Conservation (phyloP, 2,797 vertebrate genomes). For the Macrochelys suwanniensis region DNA sequence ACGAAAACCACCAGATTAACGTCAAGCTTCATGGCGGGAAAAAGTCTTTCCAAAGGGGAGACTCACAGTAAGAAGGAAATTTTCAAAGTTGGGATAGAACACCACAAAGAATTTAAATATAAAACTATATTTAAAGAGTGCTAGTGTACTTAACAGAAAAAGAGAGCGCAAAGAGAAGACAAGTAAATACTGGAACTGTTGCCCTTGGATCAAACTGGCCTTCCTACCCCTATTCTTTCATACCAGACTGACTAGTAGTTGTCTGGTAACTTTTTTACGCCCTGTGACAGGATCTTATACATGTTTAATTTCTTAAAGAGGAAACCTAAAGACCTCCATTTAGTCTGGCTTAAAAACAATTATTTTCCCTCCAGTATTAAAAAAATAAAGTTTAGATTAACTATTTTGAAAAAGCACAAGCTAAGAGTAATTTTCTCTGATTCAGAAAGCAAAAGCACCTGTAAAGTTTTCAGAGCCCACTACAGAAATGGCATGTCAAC, state of each 20-base stretch:
- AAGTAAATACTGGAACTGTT: rapidly evolving
- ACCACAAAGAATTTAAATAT: not conserved
- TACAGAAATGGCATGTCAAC: not conserved
- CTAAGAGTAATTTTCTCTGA: not conserved
- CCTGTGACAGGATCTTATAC: not conserved
- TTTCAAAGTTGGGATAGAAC: not conserved
- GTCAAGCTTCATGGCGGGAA: not conserved
- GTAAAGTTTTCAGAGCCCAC: not conserved
- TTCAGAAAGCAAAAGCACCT: not conserved
- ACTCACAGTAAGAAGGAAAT: not conserved
- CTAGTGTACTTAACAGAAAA: not conserved
- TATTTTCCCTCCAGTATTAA: not conserved
- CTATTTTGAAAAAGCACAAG: not conserved
- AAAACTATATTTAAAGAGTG: not conserved
- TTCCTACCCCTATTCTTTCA: not conserved
- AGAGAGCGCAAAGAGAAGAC: not conserved
- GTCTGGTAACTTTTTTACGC: not conserved
- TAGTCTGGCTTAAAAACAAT: not conserved
- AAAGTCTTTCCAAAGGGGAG: not conserved
- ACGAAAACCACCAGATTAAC: not conserved
- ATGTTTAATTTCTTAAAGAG: not conserved
- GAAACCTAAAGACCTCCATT: not conserved
- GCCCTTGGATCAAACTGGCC: not conserved
- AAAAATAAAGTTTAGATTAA: not conserved
- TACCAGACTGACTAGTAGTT: not conserved